Percentiles rank a stretch among this genome's conserved stretches.
Conservation (phyloP, 2,797 vertebrate genomes). For the Ara ararauna region DNA sequence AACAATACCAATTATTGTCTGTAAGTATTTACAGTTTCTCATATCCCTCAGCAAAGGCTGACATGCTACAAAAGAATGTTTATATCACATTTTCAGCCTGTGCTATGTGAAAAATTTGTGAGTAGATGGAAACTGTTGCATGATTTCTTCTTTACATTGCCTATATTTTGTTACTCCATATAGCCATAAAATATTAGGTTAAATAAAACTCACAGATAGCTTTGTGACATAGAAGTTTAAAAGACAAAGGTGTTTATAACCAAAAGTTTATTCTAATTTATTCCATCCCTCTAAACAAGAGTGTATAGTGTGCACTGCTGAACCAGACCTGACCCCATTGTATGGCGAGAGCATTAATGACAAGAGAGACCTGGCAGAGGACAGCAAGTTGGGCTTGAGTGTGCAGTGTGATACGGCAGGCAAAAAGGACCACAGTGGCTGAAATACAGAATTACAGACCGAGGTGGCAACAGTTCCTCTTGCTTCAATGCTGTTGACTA, state of each 20-base stretch:
- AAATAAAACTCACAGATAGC: not conserved
- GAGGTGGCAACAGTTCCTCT: not conserved
- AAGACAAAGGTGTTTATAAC: not conserved
- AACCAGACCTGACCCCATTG: not conserved
- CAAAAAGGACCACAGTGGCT: conserved; percentile 9
- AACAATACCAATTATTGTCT: conserved; percentile 18
- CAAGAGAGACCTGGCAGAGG: conserved; percentile 35
- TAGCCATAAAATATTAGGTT: not conserved
- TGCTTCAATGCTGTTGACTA: not conserved
- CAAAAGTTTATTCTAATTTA: not conserved
- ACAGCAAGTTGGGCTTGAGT: not conserved
- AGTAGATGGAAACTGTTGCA: not conserved
- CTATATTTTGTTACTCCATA: not conserved
- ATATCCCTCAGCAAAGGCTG: conserved; percentile 33
- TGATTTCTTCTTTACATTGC: not conserved
- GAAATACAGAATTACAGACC: not conserved
- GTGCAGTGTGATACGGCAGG: conserved; percentile 9
- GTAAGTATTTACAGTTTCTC: not conserved
- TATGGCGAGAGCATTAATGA: not conserved
- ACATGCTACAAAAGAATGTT: not conserved
- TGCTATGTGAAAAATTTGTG: not conserved
- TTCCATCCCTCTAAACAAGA: not conserved
- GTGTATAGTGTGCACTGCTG: not conserved
- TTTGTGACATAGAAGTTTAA: not conserved
- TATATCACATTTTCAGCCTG: conserved; percentile 24